phyloP scores from a whole-genome alignment of 1,140 invertebrate genomes.

The Nasonia vitripennis region DNA sequence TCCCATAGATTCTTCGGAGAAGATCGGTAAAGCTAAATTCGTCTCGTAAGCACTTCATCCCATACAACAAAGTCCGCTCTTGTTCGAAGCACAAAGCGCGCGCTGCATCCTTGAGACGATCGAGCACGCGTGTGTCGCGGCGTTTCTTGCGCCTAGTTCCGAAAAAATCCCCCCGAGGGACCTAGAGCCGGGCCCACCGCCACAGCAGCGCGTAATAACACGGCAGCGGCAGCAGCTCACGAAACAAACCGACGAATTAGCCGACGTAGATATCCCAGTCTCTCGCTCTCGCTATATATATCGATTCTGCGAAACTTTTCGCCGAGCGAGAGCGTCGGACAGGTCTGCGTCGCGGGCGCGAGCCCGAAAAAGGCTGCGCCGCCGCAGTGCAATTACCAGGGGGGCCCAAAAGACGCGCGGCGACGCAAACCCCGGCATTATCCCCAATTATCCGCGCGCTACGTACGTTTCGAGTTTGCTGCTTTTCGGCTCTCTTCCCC shows the following conservation, averaged over 20 bases:
- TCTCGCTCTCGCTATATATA: background rate
- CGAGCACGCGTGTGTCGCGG: slow-evolving; percentile 21
- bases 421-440: slow-evolving; percentile 68
- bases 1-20: background rate
- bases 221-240: slow-evolving; percentile 64
- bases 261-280: slow-evolving; percentile 43
- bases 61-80: background rate
- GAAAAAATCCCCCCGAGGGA: slow-evolving; percentile 48
- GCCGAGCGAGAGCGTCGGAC: slow-evolving; percentile 8
- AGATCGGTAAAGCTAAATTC: no score
- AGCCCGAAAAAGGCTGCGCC: slow-evolving; percentile 60
- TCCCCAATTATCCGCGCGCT: slow-evolving; percentile 70
- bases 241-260: slow-evolving; percentile 68
- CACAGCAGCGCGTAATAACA: slow-evolving; percentile 63
- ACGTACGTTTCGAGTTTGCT: slow-evolving; percentile 61
- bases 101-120: background rate
- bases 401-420: slow-evolving; percentile 50
- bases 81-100: background rate
- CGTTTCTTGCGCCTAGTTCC: slow-evolving; percentile 37
- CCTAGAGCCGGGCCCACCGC: slow-evolving; percentile 52
- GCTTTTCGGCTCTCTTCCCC: slow-evolving; percentile 64
- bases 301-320: slow-evolving; percentile 47
- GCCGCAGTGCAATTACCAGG: slow-evolving; percentile 69
- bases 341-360: slow-evolving; percentile 55
- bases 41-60: background rate